Evolutionary conservation across 37 sponge, comb jelly and placozoan species (phyloP), one percentile per base, ranked within the genome.

Genomic region (Tethya wilhelma): DNA sequence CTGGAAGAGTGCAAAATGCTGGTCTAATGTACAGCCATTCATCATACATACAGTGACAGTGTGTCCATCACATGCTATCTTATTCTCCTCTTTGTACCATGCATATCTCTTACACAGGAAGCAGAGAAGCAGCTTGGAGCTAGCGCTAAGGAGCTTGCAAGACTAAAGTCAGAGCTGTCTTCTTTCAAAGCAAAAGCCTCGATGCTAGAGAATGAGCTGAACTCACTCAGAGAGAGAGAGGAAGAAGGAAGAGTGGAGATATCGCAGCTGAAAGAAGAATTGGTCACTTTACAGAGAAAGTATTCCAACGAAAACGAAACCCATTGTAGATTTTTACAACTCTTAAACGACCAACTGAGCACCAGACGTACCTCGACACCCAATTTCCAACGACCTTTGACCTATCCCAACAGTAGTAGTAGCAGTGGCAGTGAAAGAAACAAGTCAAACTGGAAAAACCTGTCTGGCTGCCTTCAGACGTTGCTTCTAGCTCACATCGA

Each of bases 91-190:
- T n/a, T n/a, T n/a, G n/a, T n/a, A n/a, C n/a, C n/a, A n/a, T n/a
- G n/a, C n/a, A n/a, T n/a, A n/a, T n/a, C 34, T 0, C n/a, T n/a
- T n/a, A n/a, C n/a, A n/a, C 56, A 82, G 82, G 82, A 82, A 44
- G 55, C 64, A 32, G 64, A 82, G 33, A 17, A 72, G 37, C 58
- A 75, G 23, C 59, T 84, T 4, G 38, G 68, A 43, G 42, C 49
- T 28, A 83, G 55, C 56, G 39, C 28, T 42, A n/a, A 46, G 32
- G 84, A 84, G 31, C 39, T 84, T 2, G 0, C 76, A 8, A 31
- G 84, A 20, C 29, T 31, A 31, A 82, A 53, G 7, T 30, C 44
- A 3, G 73, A 82, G 53, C 60, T 82, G 11, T 34, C 53, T 44
- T 29, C 19, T 4, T 53, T 5, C 17, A 37, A 45, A 38, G 59